Percentiles rank a stretch among this genome's conserved stretches.
These are phyloP conservation scores for Uromys caudimaculatus DNA, from an alignment of 2,797 vertebrate genomes.

Conservation along the genomic window DNA sequence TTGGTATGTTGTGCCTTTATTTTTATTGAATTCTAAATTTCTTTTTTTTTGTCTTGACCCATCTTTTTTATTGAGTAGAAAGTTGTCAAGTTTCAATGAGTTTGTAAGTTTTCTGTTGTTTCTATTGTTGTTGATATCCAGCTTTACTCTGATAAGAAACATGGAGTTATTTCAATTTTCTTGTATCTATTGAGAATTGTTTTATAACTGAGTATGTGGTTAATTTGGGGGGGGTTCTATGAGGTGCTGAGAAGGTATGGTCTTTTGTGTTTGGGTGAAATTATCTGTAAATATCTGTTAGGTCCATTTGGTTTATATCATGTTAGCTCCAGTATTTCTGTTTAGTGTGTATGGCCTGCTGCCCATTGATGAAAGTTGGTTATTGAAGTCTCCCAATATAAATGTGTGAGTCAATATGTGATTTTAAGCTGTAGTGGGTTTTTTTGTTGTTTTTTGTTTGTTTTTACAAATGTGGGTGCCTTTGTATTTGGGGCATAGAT, in stretches of 20 bases:
- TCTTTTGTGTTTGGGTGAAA: not conserved
- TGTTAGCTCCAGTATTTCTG: no score
- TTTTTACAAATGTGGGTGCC: not conserved
- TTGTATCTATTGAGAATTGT: not conserved
- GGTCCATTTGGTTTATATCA: no score
- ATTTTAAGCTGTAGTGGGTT: no score
- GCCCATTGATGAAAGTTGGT: no score
- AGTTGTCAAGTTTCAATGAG: not conserved
- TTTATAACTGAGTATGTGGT: not conserved
- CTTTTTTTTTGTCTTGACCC: not conserved
- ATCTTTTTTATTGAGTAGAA: not conserved
- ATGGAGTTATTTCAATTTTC: not conserved
- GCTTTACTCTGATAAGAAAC: not conserved
- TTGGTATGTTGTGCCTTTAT: not conserved
- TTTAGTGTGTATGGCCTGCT: no score
- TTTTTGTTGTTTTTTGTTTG: not conserved
- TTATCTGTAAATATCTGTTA: not conserved
- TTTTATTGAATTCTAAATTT: not conserved
- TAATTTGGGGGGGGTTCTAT: not conserved
- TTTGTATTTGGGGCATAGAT: not conserved
- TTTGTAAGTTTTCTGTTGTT: not conserved
- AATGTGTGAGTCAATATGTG: no score
- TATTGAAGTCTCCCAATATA: no score
- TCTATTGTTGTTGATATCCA: not conserved
- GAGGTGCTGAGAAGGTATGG: not conserved